Base-by-base conservation (phyloP, 1,140 invertebrate species). In the Popillia japonica region DNA sequence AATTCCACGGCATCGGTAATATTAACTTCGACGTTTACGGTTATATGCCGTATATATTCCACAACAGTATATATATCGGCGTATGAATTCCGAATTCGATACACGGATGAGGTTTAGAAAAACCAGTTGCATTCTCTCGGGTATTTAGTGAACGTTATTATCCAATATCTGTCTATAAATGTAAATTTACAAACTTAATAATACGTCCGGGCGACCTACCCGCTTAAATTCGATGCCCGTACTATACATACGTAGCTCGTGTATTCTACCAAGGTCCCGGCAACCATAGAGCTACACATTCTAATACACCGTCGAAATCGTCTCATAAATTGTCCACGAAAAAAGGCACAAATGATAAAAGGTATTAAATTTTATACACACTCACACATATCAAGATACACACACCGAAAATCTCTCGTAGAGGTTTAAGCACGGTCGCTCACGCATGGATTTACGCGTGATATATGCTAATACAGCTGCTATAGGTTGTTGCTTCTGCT, bases 141-240 rank as follows among this genome's bases (percentile, higher is more conserved):
- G 42, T 44, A 44, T 44, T 44, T 44, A 44, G 42, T 44, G 42
- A 44, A 44, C 42, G 42, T 44, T 44, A 44, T 44, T 44, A 44
- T 44, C 42, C 42, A 44, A 44, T 44, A 44, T 44, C 42, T 44
- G 42, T 44, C 42, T 44, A 44, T 44, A 44, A 44, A 44, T 44
- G 42, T 44, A 44, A 44, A 44, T 44, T 44, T 44, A 44, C 42
- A 44, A 44, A 44, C 42, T 44, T 44, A 44, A 44, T 44, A 44
- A 44, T 44, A 44, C 42, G 42, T 9, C 14, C 42, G 42, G 8
- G 42, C 42, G 14, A 14, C 42, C 42, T 44, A 44, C 42, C 9
- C 42, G 42, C 42, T 44, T 44, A 44, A 44, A 44, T 44, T 14
- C 9, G 42, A 44, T 44, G 9, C 42, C 27, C 4, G 1, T 34